Evolutionary conservation across 2,797 vertebrate genomes (phyloP).

Genomic region (Limosa lapponica): DNA sequence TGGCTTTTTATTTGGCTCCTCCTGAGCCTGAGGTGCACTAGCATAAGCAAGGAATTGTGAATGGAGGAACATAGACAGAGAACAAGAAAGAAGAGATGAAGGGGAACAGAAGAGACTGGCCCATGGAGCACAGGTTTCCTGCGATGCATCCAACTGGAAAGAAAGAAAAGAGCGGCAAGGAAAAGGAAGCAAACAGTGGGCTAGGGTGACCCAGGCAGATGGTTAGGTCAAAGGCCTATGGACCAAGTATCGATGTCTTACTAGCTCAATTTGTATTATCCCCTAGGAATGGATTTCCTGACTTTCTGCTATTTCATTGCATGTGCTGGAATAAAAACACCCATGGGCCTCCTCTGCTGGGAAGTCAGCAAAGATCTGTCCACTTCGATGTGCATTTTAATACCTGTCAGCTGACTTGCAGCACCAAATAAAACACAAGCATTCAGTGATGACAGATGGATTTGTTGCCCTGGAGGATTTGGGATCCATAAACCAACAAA

Average conservation of each 20-base stretch:
- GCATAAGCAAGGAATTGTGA: not conserved
- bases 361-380: constrained; percentile 54
- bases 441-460: constrained; percentile 56
- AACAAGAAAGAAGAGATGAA: not conserved
- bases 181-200: not conserved
- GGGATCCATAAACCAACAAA: constrained; percentile 73
- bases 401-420: constrained; percentile 50
- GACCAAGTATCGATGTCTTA: not conserved
- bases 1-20: not conserved
- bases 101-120: not conserved
- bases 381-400: constrained; percentile 53
- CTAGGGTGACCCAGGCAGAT: not conserved
- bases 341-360: constrained; percentile 31
- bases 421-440: constrained; percentile 62
- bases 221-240: not conserved
- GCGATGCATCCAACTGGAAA: not conserved
- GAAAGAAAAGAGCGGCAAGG: not conserved
- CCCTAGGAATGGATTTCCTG: constrained; percentile 35
- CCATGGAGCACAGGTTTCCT: not conserved
- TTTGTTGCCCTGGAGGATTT: constrained; percentile 59
- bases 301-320: constrained; percentile 41
- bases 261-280: constrained; percentile 34
- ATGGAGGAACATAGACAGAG: not conserved
- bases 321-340: constrained; percentile 44
- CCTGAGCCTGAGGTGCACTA: not conserved